Percentiles rank a stretch among this genome's conserved stretches.
These are phyloP conservation scores for Knipowitschia caucasica DNA, from an alignment of 2,797 vertebrate genomes.

Conservation along the genomic window DNA sequence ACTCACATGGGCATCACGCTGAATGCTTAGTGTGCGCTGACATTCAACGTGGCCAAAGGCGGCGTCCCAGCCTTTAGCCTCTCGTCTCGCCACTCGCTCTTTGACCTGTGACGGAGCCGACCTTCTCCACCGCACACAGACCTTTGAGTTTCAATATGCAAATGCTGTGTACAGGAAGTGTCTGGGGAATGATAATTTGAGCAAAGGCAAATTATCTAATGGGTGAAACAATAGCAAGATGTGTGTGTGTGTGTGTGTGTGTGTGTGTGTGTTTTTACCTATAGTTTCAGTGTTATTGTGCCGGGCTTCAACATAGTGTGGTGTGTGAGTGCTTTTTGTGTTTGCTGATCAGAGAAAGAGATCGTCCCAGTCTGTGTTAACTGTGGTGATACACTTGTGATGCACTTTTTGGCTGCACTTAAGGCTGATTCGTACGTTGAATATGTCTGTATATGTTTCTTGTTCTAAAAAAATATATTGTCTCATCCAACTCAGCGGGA, in stretches of 20 bases:
- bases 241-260: constrained; percentile 17
- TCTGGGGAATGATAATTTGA: constrained; percentile 53
- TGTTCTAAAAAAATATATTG: too few species aligned
- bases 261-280: constrained; percentile 17
- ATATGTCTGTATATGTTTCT: too few species aligned
- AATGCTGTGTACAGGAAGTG: constrained; percentile 25
- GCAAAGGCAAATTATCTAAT: constrained; percentile 48
- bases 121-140: constrained; percentile 46
- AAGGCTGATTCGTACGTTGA: too few species aligned
- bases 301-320: constrained; percentile 5
- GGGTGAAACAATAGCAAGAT: too few species aligned
- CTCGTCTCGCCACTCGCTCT: constrained; percentile 29
- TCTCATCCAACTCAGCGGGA: too few species aligned
- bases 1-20: constrained; percentile 42
- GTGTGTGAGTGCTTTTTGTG: constrained; percentile 4
- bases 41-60: constrained; percentile 66
- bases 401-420: not conserved
- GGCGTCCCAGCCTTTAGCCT: constrained; percentile 45
- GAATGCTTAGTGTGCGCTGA: constrained; percentile 61
- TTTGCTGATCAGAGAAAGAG: constrained; percentile 2
- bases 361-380: constrained; percentile 1
- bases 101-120: constrained; percentile 46
- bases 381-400: not conserved
- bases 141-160: constrained; percentile 18
- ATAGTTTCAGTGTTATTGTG: constrained; percentile 1